These are phyloP conservation scores for Tragelaphus imberbis DNA, from an alignment of 2,113 vertebrate genomes.

Conservation along the genomic window DNA sequence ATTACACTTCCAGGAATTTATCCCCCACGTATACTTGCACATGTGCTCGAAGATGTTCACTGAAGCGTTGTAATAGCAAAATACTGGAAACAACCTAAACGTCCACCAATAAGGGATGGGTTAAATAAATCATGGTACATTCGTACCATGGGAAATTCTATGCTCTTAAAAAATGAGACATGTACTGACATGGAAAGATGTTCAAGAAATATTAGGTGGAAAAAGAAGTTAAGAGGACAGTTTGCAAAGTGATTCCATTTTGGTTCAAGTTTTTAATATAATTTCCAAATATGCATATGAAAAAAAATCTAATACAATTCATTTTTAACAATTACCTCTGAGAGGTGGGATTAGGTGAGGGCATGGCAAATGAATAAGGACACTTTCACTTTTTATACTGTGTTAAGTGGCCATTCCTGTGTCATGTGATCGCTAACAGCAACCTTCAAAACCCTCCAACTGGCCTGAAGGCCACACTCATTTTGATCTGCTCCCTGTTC, in stretches of 20 bases:
- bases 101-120: constrained; percentile 67
- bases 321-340: background rate
- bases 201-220: constrained; percentile 45
- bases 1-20: constrained; percentile 71
- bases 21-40: constrained; percentile 69
- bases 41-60: constrained; percentile 52
- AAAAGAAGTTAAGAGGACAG: constrained; percentile 17
- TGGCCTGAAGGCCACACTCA: background rate
- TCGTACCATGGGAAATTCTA: constrained; percentile 46
- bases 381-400: background rate
- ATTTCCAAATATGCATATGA: background rate
- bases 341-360: background rate
- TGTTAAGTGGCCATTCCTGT: background rate
- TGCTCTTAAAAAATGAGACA: constrained; percentile 20
- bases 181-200: constrained; percentile 38
- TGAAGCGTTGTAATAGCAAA: constrained; percentile 63
- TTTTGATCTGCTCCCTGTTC: background rate
- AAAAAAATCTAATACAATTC: background rate
- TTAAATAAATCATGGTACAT: constrained; percentile 60
- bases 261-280: constrained; percentile 1
- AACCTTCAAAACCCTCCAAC: constrained; percentile 32
- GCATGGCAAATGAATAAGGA: background rate
- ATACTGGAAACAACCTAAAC: constrained; percentile 66
- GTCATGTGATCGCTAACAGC: background rate
- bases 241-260: background rate